Base-by-base conservation (phyloP, 2,113 vertebrate species). In the Rhinolophus sinicus region DNA sequence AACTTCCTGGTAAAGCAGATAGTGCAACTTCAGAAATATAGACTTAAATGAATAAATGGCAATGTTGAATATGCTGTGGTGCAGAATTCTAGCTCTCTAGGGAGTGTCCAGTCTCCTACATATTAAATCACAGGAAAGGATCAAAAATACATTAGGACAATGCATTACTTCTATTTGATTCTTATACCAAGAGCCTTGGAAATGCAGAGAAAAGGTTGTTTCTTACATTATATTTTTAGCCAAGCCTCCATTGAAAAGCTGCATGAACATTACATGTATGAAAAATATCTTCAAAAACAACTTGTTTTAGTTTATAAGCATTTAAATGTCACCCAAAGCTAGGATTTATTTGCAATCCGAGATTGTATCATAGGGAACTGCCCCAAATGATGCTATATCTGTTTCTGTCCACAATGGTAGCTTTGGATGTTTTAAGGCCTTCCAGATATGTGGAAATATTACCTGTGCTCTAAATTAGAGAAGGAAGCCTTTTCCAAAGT, bases 101-200 rank as follows among this genome's bases (percentile, higher is more conserved):
- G 67, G 86, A 95, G 81, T 88, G 94, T 90, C 72, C 44, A 65
- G 24, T 90, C 81, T 97, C 94, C 94, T 95, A 93, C 44, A 92
- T 86, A 98, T 93, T 93, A 97, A 97, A 97, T 95, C 73, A 81
- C 22, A 88, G 12, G 56, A 44, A 94, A 93, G n/a, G 35, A 97
- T 95, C 96, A 88, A 95, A 98, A 98, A 96, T 96, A 96, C 97
- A 96, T 97, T 93, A 95, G 72, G 70, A 88, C 21, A 91, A 44
- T 62, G 67, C 33, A 30, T 1, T 76, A 65, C 35, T 40, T 97
- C 95, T 95, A 58, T 96, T 50, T 98, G 96, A 83, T 13, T 30
- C 15, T 97, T 96, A 83, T 10, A 64, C 26, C 73, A 22, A 75
- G 84, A 70, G 38, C 9, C 56, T 72, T 94, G 47, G 33, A 96